Evolutionary conservation across 2,888 invertebrate species (phyloP), one percentile per base, ranked within the genome.

Genomic region (Ectemnius cavifrons): DNA sequence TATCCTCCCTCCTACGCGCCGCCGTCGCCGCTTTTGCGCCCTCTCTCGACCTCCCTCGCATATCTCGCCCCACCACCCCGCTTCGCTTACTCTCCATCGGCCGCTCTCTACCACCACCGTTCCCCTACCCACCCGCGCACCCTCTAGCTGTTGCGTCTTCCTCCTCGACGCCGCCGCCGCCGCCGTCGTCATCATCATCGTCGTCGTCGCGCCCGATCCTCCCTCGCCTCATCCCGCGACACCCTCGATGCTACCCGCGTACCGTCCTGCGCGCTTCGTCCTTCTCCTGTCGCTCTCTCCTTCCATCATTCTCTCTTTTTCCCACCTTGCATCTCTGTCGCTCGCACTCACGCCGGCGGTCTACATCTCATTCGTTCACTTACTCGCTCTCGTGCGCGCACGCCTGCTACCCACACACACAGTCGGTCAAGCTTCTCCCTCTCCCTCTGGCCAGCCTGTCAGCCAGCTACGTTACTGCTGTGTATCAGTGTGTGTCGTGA

Each of bases 261-360:
- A 72, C 79, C 74, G 73, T 76, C 81, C 73, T 75, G 68, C 72
- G 71, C 74, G 58, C 8, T 72, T 77, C 77, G 77, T 73, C 71
- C 67, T 71, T 64, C 74, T 75, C 67, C 58, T 56, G 69, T 62
- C 58, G 14, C 47, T 67, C 58, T 59, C 62, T 58, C 56, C 27
- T 23, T 63, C 63, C 16, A 37, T 14, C 60, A 18, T n/a, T 65
- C 67, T 18, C 45, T 58, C 52, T 49, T 6, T 49, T 63, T 47
- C 23, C 52, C 57, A 49, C 57, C 67, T 47, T 63, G 63, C 66
- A 76, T 66, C 67, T 63, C 60, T 57, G 59, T 60, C 70, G 27
- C 63, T 74, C 65, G 18, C 61, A n/a, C 71, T 60, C 64, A 2
- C 20, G 52, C 62, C 8, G 11, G 37, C 37, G 37, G 37, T 8